Percentiles rank a stretch among this genome's conserved stretches.
These are phyloP conservation scores for Toxostoma redivivum DNA, from an alignment of 2,113 vertebrate species.

Conservation along the genomic window DNA sequence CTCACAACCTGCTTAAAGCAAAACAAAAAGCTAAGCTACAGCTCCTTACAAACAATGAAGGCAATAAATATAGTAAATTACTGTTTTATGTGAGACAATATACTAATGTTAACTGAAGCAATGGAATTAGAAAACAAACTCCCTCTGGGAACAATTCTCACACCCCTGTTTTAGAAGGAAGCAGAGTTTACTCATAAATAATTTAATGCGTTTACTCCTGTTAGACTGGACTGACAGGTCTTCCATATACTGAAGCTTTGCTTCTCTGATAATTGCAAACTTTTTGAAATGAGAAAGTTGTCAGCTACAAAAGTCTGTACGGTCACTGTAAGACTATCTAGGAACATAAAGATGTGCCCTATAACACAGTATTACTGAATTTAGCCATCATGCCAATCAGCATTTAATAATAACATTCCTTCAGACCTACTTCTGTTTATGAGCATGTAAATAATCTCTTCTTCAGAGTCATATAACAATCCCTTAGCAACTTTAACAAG, in stretches of 20 bases:
- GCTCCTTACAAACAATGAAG: slow-evolving; percentile 48
- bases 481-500: not conserved
- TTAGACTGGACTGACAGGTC: slow-evolving; percentile 65
- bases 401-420: not conserved
- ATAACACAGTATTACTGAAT: not conserved
- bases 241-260: slow-evolving; percentile 13
- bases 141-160: slow-evolving; percentile 69
- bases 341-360: not conserved
- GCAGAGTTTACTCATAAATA: slow-evolving; percentile 59
- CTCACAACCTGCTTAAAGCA: slow-evolving; percentile 49
- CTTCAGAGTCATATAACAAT: not conserved
- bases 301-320: not conserved
- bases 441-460: not conserved
- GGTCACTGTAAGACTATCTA: not conserved
- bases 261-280: slow-evolving; percentile 35
- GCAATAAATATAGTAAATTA: slow-evolving; percentile 69
- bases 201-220: slow-evolving; percentile 51
- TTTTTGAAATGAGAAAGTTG: slow-evolving; percentile 33
- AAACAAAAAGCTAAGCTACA: slow-evolving; percentile 53
- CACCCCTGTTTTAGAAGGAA: slow-evolving; percentile 60
- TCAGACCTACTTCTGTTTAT: not conserved
- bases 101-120: slow-evolving; percentile 64
- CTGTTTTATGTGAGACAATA: slow-evolving; percentile 65
- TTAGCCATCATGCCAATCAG: not conserved
- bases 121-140: slow-evolving; percentile 64